Conservation (phyloP, 2,888 invertebrate species). For the Myopa testacea region DNA sequence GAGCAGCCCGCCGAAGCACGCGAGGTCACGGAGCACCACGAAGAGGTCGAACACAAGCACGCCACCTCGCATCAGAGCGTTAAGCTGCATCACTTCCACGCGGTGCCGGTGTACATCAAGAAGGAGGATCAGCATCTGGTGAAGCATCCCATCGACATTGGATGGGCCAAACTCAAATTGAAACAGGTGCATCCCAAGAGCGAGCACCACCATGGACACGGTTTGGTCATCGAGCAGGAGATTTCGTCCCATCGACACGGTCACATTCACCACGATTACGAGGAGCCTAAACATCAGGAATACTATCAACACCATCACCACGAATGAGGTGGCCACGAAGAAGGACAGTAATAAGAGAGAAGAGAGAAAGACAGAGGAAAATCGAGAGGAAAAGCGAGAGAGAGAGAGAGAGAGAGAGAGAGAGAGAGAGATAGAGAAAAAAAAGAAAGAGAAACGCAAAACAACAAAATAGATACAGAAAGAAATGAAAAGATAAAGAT, state of each 20-base stretch:
- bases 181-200: conserved; percentile 74
- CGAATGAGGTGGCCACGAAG: conserved; percentile 1
- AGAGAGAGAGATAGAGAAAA: not conserved
- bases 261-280: conserved; percentile 61
- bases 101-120: conserved; percentile 78
- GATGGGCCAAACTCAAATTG: conserved; percentile 73
- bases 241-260: conserved; percentile 64
- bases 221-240: conserved; percentile 74
- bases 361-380: not conserved
- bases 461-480: not conserved
- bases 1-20: conserved; percentile 56
- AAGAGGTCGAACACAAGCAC: conserved; percentile 74
- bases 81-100: conserved; percentile 78
- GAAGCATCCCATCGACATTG: conserved; percentile 75
- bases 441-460: not conserved
- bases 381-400: not conserved
- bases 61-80: conserved; percentile 79
- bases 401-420: not conserved
- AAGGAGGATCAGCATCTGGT: conserved; percentile 76
- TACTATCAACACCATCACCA: conserved; percentile 57
- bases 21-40: conserved; percentile 71
- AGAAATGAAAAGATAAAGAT: not conserved
- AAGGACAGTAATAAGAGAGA: not conserved
- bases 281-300: conserved; percentile 62
- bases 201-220: conserved; percentile 72